These are phyloP conservation scores for Edolisoma coerulescens DNA, from an alignment of 2,113 vertebrate species.

Conservation along the genomic window DNA sequence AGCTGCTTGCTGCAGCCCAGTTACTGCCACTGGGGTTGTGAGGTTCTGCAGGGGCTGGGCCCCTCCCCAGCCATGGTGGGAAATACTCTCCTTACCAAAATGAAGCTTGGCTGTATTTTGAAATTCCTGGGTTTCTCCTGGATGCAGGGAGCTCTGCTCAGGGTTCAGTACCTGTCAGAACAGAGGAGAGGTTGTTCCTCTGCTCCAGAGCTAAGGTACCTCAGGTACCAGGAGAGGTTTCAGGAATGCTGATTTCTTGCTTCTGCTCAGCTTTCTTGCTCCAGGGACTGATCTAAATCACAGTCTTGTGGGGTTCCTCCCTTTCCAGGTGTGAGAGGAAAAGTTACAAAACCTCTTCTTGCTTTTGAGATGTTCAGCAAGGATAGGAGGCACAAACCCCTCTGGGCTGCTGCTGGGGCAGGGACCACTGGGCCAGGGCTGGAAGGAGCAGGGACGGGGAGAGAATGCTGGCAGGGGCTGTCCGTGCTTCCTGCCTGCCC, in stretches of 20 bases:
- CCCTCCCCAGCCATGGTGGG: too few species aligned
- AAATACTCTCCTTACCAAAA: neutral
- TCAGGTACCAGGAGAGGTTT: neutral
- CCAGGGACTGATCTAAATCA: neutral
- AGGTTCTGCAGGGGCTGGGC: neutral
- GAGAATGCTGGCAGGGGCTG: neutral
- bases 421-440: too few species aligned
- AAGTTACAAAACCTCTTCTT: neutral
- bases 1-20: neutral
- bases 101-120: neutral
- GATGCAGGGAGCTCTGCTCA: neutral
- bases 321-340: neutral
- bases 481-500: neutral
- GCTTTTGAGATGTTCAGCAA: neutral
- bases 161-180: neutral
- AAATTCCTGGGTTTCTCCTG: neutral
- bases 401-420: neutral
- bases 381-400: neutral
- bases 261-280: neutral
- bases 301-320: neutral
- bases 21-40: neutral
- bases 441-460: neutral
- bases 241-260: neutral
- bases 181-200: neutral
- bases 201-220: neutral